phyloP scores from a whole-genome alignment of 2,888 invertebrate genomes.

The Leucoma salicis region DNA sequence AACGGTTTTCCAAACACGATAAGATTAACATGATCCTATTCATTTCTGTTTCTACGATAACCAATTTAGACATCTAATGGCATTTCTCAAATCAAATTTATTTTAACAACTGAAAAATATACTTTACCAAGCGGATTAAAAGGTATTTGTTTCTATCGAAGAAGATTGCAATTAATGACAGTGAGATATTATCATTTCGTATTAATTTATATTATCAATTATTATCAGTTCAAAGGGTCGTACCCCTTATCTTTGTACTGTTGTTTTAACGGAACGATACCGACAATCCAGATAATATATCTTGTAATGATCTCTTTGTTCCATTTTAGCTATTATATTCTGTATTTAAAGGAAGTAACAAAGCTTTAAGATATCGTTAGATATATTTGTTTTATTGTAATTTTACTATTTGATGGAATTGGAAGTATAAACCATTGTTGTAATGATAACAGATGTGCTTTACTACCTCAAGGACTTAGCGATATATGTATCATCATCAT shows the following conservation, averaged over 20 bases:
- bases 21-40: background rate
- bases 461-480: no score
- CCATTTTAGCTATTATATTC: conserved; percentile 11
- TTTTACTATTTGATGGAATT: no score
- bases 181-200: conserved; percentile 69
- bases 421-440: no score
- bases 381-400: no score
- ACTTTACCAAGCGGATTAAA: conserved; percentile 42
- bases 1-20: background rate
- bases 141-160: conserved; percentile 66
- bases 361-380: background rate
- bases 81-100: background rate
- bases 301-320: conserved; percentile 23
- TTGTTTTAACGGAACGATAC: conserved; percentile 33
- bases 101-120: conserved; percentile 12
- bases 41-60: background rate
- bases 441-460: no score
- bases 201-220: conserved; percentile 74
- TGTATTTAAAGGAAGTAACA: background rate
- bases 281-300: conserved; percentile 15
- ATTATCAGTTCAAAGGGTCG: conserved; percentile 55
- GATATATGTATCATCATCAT: no score
- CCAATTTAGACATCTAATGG: background rate
- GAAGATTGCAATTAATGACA: conserved; percentile 60
- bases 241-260: conserved; percentile 54